Evolutionary conservation across 2,888 invertebrate genomes (phyloP).

Genomic region (Hypolimnas misippus): DNA sequence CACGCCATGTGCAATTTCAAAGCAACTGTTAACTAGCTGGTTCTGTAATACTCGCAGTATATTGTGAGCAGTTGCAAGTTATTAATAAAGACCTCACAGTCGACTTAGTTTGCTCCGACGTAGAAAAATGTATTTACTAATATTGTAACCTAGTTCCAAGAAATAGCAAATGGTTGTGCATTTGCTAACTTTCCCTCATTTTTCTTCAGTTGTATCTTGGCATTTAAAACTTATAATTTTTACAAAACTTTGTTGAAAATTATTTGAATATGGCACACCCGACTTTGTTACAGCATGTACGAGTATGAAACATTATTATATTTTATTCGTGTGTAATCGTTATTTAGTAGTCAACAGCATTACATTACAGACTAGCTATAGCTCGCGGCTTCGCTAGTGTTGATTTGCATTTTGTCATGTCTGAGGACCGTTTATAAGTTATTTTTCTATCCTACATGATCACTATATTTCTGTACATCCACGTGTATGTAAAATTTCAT

Average conservation of each 20-base stretch:
- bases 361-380: too few relatives aligned
- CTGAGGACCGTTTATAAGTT: too few relatives aligned
- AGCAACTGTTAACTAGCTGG: constrained; percentile 34
- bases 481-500: too few relatives aligned
- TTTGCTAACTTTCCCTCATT: constrained; percentile 27
- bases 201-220: constrained; percentile 28
- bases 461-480: too few relatives aligned
- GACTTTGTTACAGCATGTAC: neutral
- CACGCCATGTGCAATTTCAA: constrained; percentile 49
- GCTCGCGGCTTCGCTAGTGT: too few relatives aligned
- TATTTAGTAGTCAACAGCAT: neutral
- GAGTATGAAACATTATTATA: neutral
- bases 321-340: too few relatives aligned
- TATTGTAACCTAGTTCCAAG: constrained; percentile 20
- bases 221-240: constrained; percentile 28
- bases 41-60: constrained; percentile 27
- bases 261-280: constrained; percentile 26
- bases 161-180: constrained; percentile 25
- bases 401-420: too few relatives aligned
- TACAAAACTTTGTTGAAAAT: constrained; percentile 27
- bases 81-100: constrained; percentile 29
- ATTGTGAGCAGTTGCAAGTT: constrained; percentile 25
- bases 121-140: constrained; percentile 29
- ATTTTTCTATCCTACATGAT: too few relatives aligned
- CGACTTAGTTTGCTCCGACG: constrained; percentile 20